Evolutionary conservation across 2,888 invertebrate species (phyloP), one percentile per base, ranked within the genome.

Genomic region (Molanna angustata): DNA sequence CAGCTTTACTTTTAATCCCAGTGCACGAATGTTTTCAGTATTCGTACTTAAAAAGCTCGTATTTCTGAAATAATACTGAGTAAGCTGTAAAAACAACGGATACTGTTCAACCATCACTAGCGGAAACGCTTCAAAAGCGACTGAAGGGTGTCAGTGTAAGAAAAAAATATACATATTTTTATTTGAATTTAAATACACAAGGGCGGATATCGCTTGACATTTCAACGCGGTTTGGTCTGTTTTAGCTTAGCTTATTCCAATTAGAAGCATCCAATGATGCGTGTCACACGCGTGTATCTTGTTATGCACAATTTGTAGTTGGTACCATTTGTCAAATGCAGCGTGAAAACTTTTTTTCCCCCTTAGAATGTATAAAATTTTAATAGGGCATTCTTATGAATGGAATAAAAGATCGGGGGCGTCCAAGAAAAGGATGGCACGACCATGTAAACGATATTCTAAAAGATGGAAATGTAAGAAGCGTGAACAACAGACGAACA

Each of bases 21-120:
- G 27, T 4, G 27, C 6, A 35, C 17, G 31, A 54, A 41, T 50
- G 47, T 46, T 52, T 35, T 52, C 31, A 21, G 43, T 7, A 18
- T 43, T 16, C 41, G 17, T 46, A 37, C 42, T 46, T 32, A 39
- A 51, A 54, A 54, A 54, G 46, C 50, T 50, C 49, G 39, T 50
- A 42, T 54, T 54, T 50, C 50, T 43, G 17, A 43, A 53, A 52
- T 47, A 47, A 43, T 39, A 45, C 45, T 17, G 37, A 14, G 27
- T 37, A 42, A 44, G 44, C 49, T 44, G 49, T 39, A 49, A 49
- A 49, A 54, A 54, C 32, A 54, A 27, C 27, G 27, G 27, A 27
- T 27, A 27, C 27, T 7, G 11, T 27, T 27, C 27, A 27, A 4
- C 27, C 27, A 11, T 27, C 27, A 27, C 27, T 11, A 4, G 4